Conservation (phyloP, 2,113 vertebrate genomes). For the Larimichthys crocea region DNA sequence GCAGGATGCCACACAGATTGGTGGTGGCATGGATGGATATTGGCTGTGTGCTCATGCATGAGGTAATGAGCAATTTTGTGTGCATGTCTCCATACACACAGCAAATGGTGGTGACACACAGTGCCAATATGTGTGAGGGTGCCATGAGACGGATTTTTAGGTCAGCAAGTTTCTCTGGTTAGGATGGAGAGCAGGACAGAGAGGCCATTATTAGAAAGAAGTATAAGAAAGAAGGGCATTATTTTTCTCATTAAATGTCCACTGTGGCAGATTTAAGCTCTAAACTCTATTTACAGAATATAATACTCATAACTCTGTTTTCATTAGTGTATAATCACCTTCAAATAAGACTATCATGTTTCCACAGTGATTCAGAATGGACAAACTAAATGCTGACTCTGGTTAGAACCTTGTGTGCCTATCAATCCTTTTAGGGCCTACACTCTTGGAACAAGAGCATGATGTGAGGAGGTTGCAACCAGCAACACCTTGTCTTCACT, state of each 20-base stretch:
- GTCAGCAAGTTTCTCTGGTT: slow-evolving; percentile 35
- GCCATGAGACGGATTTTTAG: slow-evolving; percentile 19
- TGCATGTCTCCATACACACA: neutral
- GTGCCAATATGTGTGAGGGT: slow-evolving; percentile 25
- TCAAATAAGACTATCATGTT: too few relatives aligned
- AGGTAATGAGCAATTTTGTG: neutral
- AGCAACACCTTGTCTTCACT: too few relatives aligned
- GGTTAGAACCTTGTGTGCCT: too few relatives aligned
- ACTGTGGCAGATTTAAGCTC: too few relatives aligned
- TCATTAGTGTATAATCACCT: too few relatives aligned
- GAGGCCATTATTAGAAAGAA: neutral
- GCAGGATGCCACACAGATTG: slow-evolving; percentile 22
- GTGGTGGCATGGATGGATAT: slow-evolving; percentile 18
- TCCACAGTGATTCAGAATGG: too few relatives aligned
- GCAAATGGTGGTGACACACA: slow-evolving; percentile 15
- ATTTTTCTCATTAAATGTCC: neutral
- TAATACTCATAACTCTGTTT: too few relatives aligned
- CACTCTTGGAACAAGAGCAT: too few relatives aligned
- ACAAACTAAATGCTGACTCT: too few relatives aligned
- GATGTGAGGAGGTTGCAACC: too few relatives aligned
- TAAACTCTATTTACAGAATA: too few relatives aligned
- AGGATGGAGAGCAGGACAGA: neutral
- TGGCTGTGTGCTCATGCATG: slow-evolving; percentile 28
- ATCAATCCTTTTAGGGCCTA: too few relatives aligned
- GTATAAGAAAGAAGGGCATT: neutral